A percentile compares a stretch with the other conserved stretches of the same genome.
Conservation (phyloP, 2,888 invertebrate species). For the Cheiracanthium punctorium region DNA sequence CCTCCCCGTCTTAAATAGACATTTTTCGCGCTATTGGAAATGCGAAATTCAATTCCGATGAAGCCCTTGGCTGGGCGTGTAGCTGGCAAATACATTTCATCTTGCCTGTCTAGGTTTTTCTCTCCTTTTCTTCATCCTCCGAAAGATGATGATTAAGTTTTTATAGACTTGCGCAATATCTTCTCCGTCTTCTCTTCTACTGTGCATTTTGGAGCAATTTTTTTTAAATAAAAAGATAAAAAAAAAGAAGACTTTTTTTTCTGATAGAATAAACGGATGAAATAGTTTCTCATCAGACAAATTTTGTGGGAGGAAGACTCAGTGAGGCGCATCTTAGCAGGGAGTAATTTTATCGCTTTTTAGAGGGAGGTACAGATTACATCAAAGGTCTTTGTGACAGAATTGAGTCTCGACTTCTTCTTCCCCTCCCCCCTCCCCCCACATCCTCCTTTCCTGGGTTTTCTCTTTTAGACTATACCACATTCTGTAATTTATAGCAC, state of each 20-base stretch:
- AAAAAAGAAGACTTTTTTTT: too few relatives aligned
- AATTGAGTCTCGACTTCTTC: neutral
- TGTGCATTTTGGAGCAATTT: conserved; percentile 21
- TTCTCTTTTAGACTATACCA: too few relatives aligned
- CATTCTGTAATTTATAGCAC: neutral
- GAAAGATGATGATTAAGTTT: conserved; percentile 57
- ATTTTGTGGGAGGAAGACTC: conserved; percentile 26
- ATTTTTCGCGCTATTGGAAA: conserved; percentile 67
- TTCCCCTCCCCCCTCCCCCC: neutral
- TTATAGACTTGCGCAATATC: conserved; percentile 25
- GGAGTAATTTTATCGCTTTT: conserved; percentile 12
- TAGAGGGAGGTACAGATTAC: neutral
- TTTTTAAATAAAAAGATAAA: conserved; percentile 4
- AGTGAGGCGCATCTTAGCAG: neutral
- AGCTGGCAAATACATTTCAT: neutral
- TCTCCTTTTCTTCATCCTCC: neutral
- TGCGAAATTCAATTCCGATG: conserved; percentile 53
- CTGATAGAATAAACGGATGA: conserved; percentile 28
- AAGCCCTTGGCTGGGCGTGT: conserved; percentile 15
- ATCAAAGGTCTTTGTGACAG: neutral
- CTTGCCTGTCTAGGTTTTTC: neutral
- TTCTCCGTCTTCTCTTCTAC: too few relatives aligned
- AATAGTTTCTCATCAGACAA: conserved; percentile 50
- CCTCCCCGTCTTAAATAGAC: conserved; percentile 66
- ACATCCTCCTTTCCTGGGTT: too few relatives aligned